phyloP scores from a whole-genome alignment of 2,888 invertebrate species.

The Mongoloraphidia duomilia region DNA sequence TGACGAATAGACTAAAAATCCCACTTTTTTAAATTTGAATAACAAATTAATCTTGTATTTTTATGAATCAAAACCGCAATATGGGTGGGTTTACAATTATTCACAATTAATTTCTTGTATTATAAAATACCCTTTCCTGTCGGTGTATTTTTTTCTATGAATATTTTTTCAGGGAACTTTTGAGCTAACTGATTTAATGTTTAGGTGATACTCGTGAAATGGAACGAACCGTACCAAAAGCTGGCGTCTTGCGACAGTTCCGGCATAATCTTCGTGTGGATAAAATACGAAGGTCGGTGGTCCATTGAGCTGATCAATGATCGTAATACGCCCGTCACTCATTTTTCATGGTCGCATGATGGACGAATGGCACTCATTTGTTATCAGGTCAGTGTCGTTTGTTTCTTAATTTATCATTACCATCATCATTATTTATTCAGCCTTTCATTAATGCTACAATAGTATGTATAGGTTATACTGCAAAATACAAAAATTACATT shows the following conservation, averaged over 20 bases:
- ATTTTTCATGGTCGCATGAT: conserved; percentile 98
- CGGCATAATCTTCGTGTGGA: conserved; percentile 98
- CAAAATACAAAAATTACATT: too few relatives aligned
- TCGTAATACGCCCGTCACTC: conserved; percentile 89
- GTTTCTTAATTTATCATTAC: neutral
- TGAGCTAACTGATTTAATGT: conserved; percentile 9
- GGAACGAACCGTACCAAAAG: conserved; percentile 98
- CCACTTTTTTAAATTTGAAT: too few relatives aligned
- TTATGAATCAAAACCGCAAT: too few relatives aligned
- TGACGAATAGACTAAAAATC: too few relatives aligned
- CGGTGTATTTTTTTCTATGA: neutral
- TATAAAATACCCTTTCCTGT: neutral
- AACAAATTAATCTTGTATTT: too few relatives aligned
- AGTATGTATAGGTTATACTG: too few relatives aligned
- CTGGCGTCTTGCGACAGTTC: conserved; percentile 94
- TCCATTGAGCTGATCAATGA: conserved; percentile 98
- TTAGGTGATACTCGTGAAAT: conserved; percentile 86
- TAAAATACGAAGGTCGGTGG: conserved; percentile 98
- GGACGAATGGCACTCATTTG: conserved; percentile 97
- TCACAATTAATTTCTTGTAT: neutral
- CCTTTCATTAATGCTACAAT: too few relatives aligned
- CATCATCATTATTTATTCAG: too few relatives aligned
- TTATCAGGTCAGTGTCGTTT: conserved; percentile 54
- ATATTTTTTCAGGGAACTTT: neutral
- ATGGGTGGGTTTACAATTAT: too few relatives aligned